Base-by-base conservation (phyloP, 2,888 invertebrate species). In the Oxytorus armatus region DNA sequence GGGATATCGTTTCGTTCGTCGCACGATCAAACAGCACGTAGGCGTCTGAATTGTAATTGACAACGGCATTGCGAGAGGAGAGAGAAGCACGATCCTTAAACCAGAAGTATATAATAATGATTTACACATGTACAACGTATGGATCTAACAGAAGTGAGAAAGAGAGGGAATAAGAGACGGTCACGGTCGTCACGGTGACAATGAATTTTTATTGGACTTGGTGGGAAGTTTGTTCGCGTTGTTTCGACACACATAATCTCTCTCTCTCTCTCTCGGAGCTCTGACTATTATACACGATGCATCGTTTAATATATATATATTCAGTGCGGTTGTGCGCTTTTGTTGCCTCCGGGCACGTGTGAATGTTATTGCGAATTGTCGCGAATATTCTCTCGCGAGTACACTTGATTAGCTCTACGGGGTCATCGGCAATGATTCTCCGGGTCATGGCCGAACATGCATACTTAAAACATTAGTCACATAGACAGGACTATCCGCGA, bases 181-280 rank as follows among this genome's bases (percentile, higher is more conserved):
- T 77, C 81, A 78, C 16, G 81, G 77, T 78, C 78, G 57, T 74
- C 59, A 51, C 78, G 51, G 69, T 78, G 81, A 73, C 74, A 77
- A 81, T 81, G 77, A 78, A 78, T 81, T 78, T 81, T 81, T 65
- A 74, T 78, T 74, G 33, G 63, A 55, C 68, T 29, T 21, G 33
- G 81, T 78, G 78, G 74, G 69, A 81, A 77, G 77, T 70, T 63
- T 10, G 8, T 53, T 65, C 49, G 57, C 53, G 61, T 57, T 42
- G 21, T 49, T 69, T 74, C 14, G 44, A 78, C 11, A 21, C 21
- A 4, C 2, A 11, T 44, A 1, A 3, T 11, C 33, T 16, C 25
- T 16, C 2, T 33, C 55, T 0, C 33, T 14, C 55, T 33, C 33
- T 16, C 33, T 8, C 33, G 3, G 18, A 16, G 49, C 49, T 10